Base-by-base conservation (phyloP, 2,113 vertebrate species). In the Oryzias melastigma region DNA sequence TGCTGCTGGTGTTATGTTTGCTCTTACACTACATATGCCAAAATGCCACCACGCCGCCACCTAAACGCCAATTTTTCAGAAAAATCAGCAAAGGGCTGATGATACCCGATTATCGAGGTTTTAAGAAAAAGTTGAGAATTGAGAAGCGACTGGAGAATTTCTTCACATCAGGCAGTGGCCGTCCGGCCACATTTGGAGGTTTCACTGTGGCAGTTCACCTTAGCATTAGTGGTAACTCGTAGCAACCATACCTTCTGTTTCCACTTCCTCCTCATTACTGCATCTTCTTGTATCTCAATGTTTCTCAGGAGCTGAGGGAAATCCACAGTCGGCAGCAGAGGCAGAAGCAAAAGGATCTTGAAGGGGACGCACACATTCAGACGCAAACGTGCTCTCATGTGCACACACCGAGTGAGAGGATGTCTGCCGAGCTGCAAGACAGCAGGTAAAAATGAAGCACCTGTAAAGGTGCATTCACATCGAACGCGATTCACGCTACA, bases 271-370 rank as follows among this genome's bases (percentile, higher is more conserved):
- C 76, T 88, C 74, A 88, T 67, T 46, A 56, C 78, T 81, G 62
- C 80, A 77, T 52, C 77, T 78, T 82, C 82, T 80, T 81, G 40
- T 87, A 69, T 84, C 73, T 84, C 67, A 68, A 68, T 87, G 68
- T 83, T 49, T 87, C 89, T 35, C 87, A 99, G 97, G 97, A 99
- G 71, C 91, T 99, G 77, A 91, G 95, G 82, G 97, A 98, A 88
- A 96, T 96, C 78, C 95, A 97, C 74, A 94, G 80, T 80, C 95
- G 94, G 49, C 96, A 98, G 82, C 96, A 98, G 66, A 87, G 96
- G 43, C 94, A 95, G 85, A 97, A 94, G 68, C 96, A 96, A 69
- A 96, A 93, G 74, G 89, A 88, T 22, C n/a, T 88, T 62, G 89
- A 91, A 10, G 87, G 73, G 43, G 85, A 90, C 61, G 7, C 60